A percentile compares a stretch with the other conserved stretches of the same genome.
Evolutionary conservation across 2,113 vertebrate species (phyloP).

Genomic region (Podiceps cristatus): DNA sequence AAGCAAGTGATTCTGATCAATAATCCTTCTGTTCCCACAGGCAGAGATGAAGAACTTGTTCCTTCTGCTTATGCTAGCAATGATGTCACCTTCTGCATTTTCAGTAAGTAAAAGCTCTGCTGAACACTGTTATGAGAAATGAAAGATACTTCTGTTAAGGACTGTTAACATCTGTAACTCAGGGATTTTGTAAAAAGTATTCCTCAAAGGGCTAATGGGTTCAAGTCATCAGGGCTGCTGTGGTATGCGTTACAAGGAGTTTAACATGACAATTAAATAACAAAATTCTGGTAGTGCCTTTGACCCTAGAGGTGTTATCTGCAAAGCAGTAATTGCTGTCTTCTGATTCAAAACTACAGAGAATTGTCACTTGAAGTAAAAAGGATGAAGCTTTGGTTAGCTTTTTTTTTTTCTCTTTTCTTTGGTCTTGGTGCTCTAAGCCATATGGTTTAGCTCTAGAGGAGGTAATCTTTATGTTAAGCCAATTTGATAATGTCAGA

Average conservation of each 20-base stretch:
- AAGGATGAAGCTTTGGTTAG: not conserved
- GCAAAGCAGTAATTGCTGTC: not conserved
- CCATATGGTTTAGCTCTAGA: not conserved
- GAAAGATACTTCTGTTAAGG: not conserved
- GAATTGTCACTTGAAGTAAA: not conserved
- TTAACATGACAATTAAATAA: not conserved
- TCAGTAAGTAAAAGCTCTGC: conserved; percentile 64
- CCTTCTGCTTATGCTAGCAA: conserved; percentile 34
- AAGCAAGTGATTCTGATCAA: not conserved
- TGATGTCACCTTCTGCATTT: not conserved
- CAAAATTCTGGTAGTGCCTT: not conserved
- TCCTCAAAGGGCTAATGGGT: not conserved
- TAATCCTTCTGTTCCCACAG: conserved; percentile 41
- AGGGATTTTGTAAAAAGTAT: not conserved
- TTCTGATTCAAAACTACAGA: not conserved
- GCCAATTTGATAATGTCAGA: not conserved
- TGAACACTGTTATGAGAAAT: not conserved
- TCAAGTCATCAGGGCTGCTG: not conserved
- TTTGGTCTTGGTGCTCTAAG: not conserved
- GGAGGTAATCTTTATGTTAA: not conserved
- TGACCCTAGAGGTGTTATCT: not conserved
- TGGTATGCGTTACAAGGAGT: not conserved
- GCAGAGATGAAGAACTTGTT: conserved; percentile 53
- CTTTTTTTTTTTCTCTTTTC: not conserved
- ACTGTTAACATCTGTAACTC: not conserved